Conservation (phyloP, 1,140 invertebrate species). For the Leptopilina clavipes region DNA sequence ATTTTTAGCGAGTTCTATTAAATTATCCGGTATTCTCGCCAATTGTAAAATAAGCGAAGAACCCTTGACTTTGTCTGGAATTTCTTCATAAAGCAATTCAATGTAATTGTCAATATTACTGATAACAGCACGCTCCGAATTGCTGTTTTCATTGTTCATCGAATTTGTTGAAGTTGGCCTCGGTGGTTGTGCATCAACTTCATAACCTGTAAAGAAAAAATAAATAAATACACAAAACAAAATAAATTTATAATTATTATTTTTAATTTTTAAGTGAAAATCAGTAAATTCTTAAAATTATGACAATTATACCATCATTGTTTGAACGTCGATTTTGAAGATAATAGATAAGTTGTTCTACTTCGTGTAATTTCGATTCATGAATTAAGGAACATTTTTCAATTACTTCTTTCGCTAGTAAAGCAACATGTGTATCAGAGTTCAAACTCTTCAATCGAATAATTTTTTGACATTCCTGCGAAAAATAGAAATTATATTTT, state of each 20-base stretch:
- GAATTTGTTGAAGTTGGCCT: slow-evolving; percentile 69
- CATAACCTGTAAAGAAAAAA: slow-evolving; percentile 54
- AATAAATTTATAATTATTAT: too few species aligned
- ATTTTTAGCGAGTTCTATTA: slow-evolving; percentile 94
- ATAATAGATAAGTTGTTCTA: slow-evolving; percentile 94
- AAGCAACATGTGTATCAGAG: slow-evolving; percentile 85
- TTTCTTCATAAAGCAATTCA: slow-evolving; percentile 97
- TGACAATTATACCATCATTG: slow-evolving; percentile 56
- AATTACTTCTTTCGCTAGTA: slow-evolving; percentile 90
- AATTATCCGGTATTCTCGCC: slow-evolving; percentile 93
- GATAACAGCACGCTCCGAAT: slow-evolving; percentile 79
- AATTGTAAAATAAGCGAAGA: slow-evolving; percentile 94
- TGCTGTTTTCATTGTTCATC: slow-evolving; percentile 60
- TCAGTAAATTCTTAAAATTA: slow-evolving; percentile 31
- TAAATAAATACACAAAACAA: slow-evolving; percentile 30
- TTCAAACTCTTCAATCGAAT: slow-evolving; percentile 91
- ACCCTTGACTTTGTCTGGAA: slow-evolving; percentile 93
- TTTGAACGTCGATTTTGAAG: slow-evolving; percentile 87
- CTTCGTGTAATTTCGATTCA: slow-evolving; percentile 87
- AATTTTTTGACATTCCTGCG: slow-evolving; percentile 85
- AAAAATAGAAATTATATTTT: too few species aligned
- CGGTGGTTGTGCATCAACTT: slow-evolving; percentile 58
- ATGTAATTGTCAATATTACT: slow-evolving; percentile 95
- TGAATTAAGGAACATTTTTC: slow-evolving; percentile 93
- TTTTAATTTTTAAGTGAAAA: too few species aligned